Evolutionary conservation across 2,113 vertebrate species (phyloP).

Genomic region (Rhinolophus sinicus): DNA sequence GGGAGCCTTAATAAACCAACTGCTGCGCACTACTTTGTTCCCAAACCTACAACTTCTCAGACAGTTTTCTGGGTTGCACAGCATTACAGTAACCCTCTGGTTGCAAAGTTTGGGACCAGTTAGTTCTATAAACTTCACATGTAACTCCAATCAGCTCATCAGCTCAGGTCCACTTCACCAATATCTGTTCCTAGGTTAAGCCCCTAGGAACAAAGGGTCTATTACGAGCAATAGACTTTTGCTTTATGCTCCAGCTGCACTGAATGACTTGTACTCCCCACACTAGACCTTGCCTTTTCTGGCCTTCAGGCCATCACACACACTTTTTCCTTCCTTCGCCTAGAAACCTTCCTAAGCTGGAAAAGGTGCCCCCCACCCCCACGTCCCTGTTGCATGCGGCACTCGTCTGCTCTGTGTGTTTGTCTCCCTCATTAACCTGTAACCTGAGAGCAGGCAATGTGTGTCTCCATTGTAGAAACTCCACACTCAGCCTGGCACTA

Average conservation of each 20-base stretch:
- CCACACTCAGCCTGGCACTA: not conserved
- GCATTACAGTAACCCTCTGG: not conserved
- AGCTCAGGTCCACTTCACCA: not conserved
- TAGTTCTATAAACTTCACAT: not conserved
- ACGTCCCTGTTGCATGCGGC: not conserved
- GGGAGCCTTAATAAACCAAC: not conserved
- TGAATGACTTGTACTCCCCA: conserved; percentile 13
- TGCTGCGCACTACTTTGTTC: not conserved
- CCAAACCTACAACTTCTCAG: not conserved
- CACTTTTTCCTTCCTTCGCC: not conserved
- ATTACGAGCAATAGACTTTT: not conserved
- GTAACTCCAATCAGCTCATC: not conserved
- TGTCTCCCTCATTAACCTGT: not conserved
- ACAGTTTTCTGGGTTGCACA: not conserved
- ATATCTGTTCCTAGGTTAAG: not conserved
- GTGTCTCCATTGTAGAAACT: not conserved
- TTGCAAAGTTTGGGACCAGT: not conserved
- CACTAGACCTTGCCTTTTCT: not conserved
- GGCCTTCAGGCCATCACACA: not conserved
- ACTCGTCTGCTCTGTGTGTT: not conserved
- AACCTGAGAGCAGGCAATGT: not conserved
- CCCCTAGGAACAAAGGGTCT: not conserved
- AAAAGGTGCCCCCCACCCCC: not conserved
- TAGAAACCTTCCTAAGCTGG: not conserved
- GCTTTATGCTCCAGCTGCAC: not conserved